Evolutionary conservation across 2,797 vertebrate species (phyloP).

Genomic region (Remorina albescens): DNA sequence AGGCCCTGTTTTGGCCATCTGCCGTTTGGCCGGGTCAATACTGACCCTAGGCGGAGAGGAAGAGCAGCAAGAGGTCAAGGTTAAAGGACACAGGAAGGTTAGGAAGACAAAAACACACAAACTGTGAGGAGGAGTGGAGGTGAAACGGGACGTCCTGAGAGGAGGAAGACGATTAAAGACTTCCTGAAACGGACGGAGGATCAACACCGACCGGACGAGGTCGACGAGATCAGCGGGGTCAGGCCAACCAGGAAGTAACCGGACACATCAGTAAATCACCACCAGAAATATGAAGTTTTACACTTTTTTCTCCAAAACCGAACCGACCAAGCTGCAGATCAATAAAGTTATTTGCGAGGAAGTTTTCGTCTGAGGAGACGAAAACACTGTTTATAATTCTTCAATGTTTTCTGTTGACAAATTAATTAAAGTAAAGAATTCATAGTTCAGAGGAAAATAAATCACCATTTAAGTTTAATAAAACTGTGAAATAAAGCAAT

Average conservation of each 20-base stretch:
- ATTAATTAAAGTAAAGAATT: no score
- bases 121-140: constrained; percentile 44
- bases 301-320: not conserved
- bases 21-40: constrained; percentile 89
- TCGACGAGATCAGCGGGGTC: no score
- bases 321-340: no score
- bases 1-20: constrained; percentile 86
- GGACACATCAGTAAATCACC: not conserved
- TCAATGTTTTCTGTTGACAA: no score
- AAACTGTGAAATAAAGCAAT: no score
- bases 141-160: constrained; percentile 51
- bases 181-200: constrained; percentile 13
- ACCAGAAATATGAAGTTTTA: not conserved
- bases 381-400: no score
- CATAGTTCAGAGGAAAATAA: no score
- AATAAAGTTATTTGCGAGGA: no score
- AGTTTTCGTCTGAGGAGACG: no score
- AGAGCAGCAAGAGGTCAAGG: constrained; percentile 81
- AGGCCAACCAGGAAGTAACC: not conserved
- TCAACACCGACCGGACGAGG: constrained; percentile 21
- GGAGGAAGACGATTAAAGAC: constrained; percentile 40
- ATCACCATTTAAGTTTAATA: no score
- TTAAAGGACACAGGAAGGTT: constrained; percentile 81
- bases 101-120: constrained; percentile 70
- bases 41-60: constrained; percentile 86